Evolutionary conservation across 2,888 invertebrate species (phyloP), one percentile per base, ranked within the genome.

Genomic region (Molorchus minor): DNA sequence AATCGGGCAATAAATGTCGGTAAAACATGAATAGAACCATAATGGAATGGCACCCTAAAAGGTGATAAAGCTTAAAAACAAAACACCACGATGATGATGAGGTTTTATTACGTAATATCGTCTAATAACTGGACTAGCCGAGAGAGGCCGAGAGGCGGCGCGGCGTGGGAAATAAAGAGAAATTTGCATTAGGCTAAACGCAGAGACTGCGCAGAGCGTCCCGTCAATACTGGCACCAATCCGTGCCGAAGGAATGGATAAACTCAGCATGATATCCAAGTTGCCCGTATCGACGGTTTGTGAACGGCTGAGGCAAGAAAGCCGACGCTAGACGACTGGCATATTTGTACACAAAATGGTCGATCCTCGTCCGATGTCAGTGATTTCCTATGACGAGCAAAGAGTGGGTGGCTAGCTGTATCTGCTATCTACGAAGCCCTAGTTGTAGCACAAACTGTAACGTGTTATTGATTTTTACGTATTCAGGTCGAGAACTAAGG

Each of bases 161-260:
- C 47, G 38, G 45, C 45, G 20, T n/a, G 33, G 8, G 12, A 51
- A 60, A 56, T 29, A 29, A 44, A 53, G 53, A 38, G 43, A 25
- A 45, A 44, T n/a, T n/a, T 35, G 33, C 38, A 45, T 45, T 40
- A 51, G 56, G 51, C 54, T 44, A 44, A n/a, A 53, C 35, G 46
- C 51, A n/a, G 72, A 65, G 72, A 66, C 64, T 68, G 73, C 72
- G 71, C 71, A 55, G 46, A 45, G 61, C 36, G 43, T 64, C 62
- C 70, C 75, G 71, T 76, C 76, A 76, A 76, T 76, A 76, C 73
- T 68, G 67, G 69, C 75, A 69, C 76, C 76, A 76, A 76, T 76
- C 72, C 70, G 74, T 71, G 72, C 70, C 68, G 68, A 61, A 62
- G 58, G 44, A 57, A 35, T 21, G 62, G 56, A 56, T 64, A 54